Base-by-base conservation (phyloP, 2,797 vertebrate genomes). In the Echiichthys vipera region DNA sequence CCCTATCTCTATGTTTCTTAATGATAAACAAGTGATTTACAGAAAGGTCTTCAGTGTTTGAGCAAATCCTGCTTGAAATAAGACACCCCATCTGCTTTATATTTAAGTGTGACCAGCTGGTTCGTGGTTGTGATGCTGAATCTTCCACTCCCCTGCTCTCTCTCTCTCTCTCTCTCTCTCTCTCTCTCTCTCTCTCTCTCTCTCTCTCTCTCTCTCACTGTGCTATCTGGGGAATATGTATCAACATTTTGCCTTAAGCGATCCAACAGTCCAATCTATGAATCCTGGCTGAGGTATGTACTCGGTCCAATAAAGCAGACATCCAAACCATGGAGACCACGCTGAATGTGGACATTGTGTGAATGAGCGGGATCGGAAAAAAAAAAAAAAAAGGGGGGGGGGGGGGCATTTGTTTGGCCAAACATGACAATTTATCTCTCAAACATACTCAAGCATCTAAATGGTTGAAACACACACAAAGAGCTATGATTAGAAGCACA, bases 21-120 rank as follows among this genome's bases (percentile, higher is more conserved):
- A 69, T 57, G 34, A 76, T 51, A 7, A 61, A 76, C n/a, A 71
- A 65, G 57, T 57, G 11, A 67, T 70, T 58, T 64, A 27, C 20
- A 65, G 54, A 66, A 57, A 43, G 22, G 32, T 74, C 57, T 54
- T 56, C 34, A 29, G 12, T 65, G 37, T 72, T 76, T 76, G 29
- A 58, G 58, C 8, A 68, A 77, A 84, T 71, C 43, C 36, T 54
- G 34, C 54, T 74, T 51, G 22, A 80, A 80, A 83, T 54, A 72
- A 73, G 43, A 71, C 40, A 24, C 58, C 50, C 54, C 65, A 79
- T 72, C 72, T 85, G 67, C 30, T 78, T 80, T 66, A 63, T 69
- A 74, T 86, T 54, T 54, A 74, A 68, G 65, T 36, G 46, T 74
- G 72, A 63, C 68, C 61, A 78, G 77, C 71, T 62, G 76, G 65